Evolutionary conservation across 2,797 vertebrate species (phyloP).

Genomic region (Malurus leucopterus): DNA sequence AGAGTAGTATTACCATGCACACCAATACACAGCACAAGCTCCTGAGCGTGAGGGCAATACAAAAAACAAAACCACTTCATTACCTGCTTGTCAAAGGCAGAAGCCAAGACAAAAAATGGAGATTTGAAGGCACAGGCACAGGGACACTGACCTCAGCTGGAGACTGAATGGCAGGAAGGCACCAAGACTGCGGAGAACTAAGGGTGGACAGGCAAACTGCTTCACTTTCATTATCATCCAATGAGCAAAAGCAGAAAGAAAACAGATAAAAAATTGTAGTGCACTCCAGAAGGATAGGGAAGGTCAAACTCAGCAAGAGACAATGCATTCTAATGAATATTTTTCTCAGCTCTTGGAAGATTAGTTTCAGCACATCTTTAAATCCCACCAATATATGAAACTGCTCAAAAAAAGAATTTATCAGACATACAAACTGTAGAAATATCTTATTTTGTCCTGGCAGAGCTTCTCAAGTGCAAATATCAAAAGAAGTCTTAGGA

Average conservation of each 20-base stretch:
- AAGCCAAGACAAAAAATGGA: not conserved
- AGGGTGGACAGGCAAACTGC: not conserved
- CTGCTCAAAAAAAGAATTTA: not conserved
- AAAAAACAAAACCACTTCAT: not conserved
- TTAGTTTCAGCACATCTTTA: conserved; percentile 34
- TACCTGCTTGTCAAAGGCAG: not conserved
- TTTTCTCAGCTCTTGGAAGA: conserved; percentile 24
- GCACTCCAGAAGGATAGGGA: not conserved
- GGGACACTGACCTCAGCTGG: not conserved
- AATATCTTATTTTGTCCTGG: not conserved
- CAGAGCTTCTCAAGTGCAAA: not conserved
- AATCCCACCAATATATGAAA: conserved; percentile 38
- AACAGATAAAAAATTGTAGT: not conserved
- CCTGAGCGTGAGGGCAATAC: not conserved
- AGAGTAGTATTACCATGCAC: not conserved
- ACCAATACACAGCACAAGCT: not conserved
- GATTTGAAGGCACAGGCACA: not conserved
- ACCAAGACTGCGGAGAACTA: not conserved
- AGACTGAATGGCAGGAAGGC: not conserved
- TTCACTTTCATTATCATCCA: not conserved
- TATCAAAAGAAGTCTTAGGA: not conserved
- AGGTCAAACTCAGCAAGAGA: conserved; percentile 44
- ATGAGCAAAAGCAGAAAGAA: not conserved
- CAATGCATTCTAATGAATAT: conserved; percentile 44
- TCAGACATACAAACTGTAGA: not conserved